Percentiles rank a stretch among this genome's conserved stretches.
Evolutionary conservation across 1,140 invertebrate genomes (phyloP).

Genomic region (Aphis gossypii): DNA sequence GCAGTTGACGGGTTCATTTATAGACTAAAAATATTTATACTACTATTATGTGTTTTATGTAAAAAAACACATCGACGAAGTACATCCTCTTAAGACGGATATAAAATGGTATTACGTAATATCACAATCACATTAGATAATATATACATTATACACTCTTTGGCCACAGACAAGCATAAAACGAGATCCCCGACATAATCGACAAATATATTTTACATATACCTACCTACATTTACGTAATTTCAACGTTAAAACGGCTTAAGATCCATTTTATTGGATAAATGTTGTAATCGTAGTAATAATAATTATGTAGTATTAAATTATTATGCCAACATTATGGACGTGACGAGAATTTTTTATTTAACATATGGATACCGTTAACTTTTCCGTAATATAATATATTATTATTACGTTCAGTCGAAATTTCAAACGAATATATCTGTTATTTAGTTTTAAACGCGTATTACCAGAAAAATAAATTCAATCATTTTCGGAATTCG

Average conservation of each 20-base stretch:
- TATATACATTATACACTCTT: background rate
- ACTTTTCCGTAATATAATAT: constrained; percentile 5
- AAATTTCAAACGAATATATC: background rate
- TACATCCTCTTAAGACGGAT: background rate
- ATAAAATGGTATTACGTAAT: background rate
- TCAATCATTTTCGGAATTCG: background rate
- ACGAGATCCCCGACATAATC: background rate
- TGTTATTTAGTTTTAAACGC: constrained; percentile 1
- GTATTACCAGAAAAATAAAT: background rate
- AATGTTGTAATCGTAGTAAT: background rate
- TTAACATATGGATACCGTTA: background rate
- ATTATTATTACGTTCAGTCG: background rate
- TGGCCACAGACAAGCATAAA: background rate
- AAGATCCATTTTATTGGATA: background rate
- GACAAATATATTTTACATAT: background rate
- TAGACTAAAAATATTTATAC: background rate
- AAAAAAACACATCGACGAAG: background rate
- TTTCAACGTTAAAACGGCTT: background rate
- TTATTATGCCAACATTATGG: background rate
- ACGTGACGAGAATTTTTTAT: background rate
- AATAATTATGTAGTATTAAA: background rate
- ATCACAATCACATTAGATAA: too few relatives aligned
- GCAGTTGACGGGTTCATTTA: background rate
- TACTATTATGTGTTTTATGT: background rate
- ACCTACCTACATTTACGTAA: background rate